Evolutionary conservation across 1,140 invertebrate genomes (phyloP).

Genomic region (Heliconius nattereri): DNA sequence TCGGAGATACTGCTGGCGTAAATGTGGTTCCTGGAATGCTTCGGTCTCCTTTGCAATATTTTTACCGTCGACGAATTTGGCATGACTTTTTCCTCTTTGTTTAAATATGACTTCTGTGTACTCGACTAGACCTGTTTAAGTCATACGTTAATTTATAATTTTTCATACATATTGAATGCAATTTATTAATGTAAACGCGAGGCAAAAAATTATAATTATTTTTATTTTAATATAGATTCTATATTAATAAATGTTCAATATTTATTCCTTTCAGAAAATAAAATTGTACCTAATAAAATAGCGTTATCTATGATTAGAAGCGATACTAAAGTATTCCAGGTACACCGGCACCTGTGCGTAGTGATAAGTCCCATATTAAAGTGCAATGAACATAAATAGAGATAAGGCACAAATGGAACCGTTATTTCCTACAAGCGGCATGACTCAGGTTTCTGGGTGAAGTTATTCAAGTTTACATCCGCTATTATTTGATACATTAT

Average conservation of each 20-base stretch:
- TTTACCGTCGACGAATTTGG: constrained; percentile 61
- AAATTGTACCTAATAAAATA: constrained; percentile 9
- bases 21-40: constrained; percentile 77
- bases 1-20: constrained; percentile 64
- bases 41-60: constrained; percentile 73
- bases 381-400: constrained; percentile 31
- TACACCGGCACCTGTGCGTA: constrained; percentile 26
- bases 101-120: constrained; percentile 25
- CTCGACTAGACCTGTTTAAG: constrained; percentile 13
- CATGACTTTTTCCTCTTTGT: constrained; percentile 36
- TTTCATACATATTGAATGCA: background rate
- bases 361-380: constrained; percentile 33
- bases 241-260: no score
- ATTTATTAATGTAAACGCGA: background rate
- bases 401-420: constrained; percentile 36
- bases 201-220: no score
- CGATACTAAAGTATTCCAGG: constrained; percentile 28
- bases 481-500: constrained; percentile 21
- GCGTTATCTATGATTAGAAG: constrained; percentile 19
- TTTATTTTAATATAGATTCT: no score
- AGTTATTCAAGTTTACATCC: constrained; percentile 20
- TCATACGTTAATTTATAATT: background rate
- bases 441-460: constrained; percentile 28
- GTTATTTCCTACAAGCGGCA: constrained; percentile 34
- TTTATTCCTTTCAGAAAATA: background rate